These are phyloP conservation scores for Theonella swinhoei DNA, from an alignment of 37 sponge, comb jelly and placozoan genomes.

Conservation along the genomic window DNA sequence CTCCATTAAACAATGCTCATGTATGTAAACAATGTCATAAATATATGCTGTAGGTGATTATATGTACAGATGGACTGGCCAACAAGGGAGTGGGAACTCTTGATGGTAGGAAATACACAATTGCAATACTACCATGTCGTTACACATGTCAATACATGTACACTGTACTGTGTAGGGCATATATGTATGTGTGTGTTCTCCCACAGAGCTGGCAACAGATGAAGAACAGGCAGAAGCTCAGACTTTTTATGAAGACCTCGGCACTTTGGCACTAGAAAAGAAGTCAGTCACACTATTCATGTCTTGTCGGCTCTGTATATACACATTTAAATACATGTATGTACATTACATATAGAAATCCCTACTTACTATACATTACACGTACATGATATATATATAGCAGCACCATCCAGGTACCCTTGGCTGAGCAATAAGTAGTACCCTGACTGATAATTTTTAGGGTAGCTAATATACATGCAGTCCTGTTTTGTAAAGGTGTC, in stretches of 20 bases:
- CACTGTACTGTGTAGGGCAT: no score
- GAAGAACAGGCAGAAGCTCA: conserved; percentile 60
- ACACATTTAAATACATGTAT: not conserved
- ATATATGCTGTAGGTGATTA: conserved; percentile 54
- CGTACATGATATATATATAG: no score
- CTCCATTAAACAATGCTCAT: not conserved
- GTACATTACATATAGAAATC: no score
- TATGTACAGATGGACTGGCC: conserved; percentile 91
- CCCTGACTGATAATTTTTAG: no score
- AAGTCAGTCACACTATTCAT: conserved; percentile 40
- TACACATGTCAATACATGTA: not conserved
- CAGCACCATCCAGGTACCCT: no score
- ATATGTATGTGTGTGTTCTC: not conserved
- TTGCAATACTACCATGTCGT: not conserved
- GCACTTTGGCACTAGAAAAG: conserved; percentile 70
- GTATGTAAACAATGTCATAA: not conserved
- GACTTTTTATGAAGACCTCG: conserved; percentile 82
- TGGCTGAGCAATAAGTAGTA: no score
- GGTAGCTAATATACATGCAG: no score
- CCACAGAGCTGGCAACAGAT: conserved; percentile 41
- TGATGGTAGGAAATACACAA: conserved; percentile 51
- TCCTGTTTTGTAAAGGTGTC: no score
- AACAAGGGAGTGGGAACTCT: conserved; percentile 84
- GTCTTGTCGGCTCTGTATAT: not conserved
- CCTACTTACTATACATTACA: no score